Conservation (phyloP, 1,140 invertebrate species). For the Plutomurus gul region DNA sequence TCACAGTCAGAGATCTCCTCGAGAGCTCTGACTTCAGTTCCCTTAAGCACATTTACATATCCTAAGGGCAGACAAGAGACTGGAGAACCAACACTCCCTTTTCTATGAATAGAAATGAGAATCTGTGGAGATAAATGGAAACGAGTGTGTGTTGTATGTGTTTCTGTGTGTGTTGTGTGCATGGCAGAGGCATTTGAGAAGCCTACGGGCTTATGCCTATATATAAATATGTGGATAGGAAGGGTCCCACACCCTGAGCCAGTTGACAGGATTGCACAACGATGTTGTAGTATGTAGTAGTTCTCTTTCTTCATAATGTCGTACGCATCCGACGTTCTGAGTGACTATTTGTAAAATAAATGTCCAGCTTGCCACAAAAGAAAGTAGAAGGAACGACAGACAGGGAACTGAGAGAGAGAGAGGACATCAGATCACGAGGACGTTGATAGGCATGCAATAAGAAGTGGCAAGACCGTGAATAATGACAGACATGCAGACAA, state of each 20-base stretch:
- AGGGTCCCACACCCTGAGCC: neutral
- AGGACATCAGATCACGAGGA: neutral
- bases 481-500: neutral
- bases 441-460: neutral
- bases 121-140: neutral
- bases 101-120: slow-evolving; percentile 11
- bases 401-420: neutral
- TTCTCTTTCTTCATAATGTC: neutral
- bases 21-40: no score
- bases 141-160: neutral
- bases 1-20: no score
- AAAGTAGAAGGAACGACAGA: neutral
- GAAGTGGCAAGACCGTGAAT: neutral
- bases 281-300: neutral
- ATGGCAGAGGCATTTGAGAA: neutral
- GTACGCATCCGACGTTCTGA: neutral
- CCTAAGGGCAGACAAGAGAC: neutral
- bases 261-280: neutral
- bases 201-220: neutral
- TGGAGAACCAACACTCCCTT: neutral
- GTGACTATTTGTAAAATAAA: neutral
- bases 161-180: neutral
- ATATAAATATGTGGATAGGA: neutral
- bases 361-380: neutral
- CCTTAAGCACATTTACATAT: neutral